A percentile compares a stretch with the other conserved stretches of the same genome.
Evolutionary conservation across 1,140 invertebrate species (phyloP).

Genomic region (Pygmarrhopalites habei): DNA sequence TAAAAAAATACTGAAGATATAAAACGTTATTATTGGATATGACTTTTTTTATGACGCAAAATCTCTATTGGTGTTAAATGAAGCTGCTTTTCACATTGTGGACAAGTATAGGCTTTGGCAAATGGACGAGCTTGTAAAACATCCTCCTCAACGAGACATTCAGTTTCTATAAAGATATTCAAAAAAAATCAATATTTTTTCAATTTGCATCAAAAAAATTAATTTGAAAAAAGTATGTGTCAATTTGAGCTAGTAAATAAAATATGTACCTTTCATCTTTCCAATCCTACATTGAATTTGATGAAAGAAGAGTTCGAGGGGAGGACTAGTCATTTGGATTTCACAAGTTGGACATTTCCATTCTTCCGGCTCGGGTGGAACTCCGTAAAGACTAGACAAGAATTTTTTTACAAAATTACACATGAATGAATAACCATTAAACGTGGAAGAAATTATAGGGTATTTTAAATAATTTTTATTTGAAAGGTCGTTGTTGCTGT

Average conservation of each 20-base stretch:
- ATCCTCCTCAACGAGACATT: slow-evolving; percentile 41
- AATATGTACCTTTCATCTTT: slow-evolving; percentile 15
- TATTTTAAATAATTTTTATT: slow-evolving; percentile 48
- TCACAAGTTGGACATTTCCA: slow-evolving; percentile 33
- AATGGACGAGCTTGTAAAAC: slow-evolving; percentile 53
- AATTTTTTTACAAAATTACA: slow-evolving; percentile 38
- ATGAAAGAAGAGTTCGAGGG: slow-evolving; percentile 33
- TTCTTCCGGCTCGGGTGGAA: slow-evolving; percentile 29
- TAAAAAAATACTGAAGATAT: too few species aligned
- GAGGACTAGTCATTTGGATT: slow-evolving; percentile 8
- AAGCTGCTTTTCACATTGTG: slow-evolving; percentile 60
- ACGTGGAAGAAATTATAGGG: slow-evolving; percentile 42
- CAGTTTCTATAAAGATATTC: slow-evolving; percentile 39
- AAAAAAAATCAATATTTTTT: background rate
- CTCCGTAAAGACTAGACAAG: slow-evolving; percentile 42
- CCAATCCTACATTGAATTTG: slow-evolving; percentile 22
- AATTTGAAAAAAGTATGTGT: too few species aligned
- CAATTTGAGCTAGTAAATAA: too few species aligned
- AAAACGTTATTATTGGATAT: too few species aligned
- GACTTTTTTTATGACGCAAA: slow-evolving; percentile 47
- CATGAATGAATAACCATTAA: background rate
- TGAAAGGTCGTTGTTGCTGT: too few species aligned
- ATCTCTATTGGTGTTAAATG: slow-evolving; percentile 57
- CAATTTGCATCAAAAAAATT: background rate
- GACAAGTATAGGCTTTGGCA: slow-evolving; percentile 62